A percentile compares a stretch with the other conserved stretches of the same genome.
phyloP scores from a whole-genome alignment of 2,888 invertebrate species.

The Metopia argyrocephala region DNA sequence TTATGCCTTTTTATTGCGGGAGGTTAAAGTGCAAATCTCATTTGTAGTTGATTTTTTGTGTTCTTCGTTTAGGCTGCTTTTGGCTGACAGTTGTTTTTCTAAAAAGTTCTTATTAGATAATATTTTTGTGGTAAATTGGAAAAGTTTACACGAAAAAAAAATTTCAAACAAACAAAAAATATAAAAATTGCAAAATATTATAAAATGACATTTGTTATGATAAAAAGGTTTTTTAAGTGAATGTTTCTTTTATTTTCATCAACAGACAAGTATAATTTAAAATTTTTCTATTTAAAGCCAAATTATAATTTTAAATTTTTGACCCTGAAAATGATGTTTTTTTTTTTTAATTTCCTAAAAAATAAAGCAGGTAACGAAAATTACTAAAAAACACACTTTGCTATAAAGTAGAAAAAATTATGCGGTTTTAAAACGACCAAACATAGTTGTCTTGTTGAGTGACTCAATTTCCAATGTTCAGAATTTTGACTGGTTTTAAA shows the following conservation, averaged over 20 bases:
- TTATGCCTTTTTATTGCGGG: conserved; percentile 44
- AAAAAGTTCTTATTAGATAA: conserved; percentile 59
- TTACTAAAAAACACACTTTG: too few relatives aligned
- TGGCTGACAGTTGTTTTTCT: conserved; percentile 56
- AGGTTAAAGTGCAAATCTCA: conserved; percentile 49
- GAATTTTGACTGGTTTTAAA: too few relatives aligned
- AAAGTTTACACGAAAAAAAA: conserved; percentile 29
- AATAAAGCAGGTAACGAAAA: too few relatives aligned
- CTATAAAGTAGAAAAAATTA: too few relatives aligned
- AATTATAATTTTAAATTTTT: neutral
- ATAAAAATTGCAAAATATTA: neutral
- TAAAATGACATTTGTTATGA: neutral
- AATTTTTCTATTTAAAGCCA: neutral
- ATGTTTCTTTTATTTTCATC: neutral
- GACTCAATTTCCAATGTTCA: too few relatives aligned
- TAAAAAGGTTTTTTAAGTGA: neutral
- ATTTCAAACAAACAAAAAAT: too few relatives aligned
- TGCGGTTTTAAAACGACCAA: too few relatives aligned
- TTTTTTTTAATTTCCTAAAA: neutral
- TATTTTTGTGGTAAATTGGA: conserved; percentile 58
- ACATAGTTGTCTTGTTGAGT: too few relatives aligned
- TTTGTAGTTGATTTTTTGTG: conserved; percentile 34
- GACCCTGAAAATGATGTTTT: neutral
- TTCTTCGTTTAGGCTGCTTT: conserved; percentile 5
- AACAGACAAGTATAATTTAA: neutral